Percentiles rank a stretch among this genome's conserved stretches.
Evolutionary conservation across 35 echinoderm and acorn worm species (phyloP).

Genomic region (Stichopus chloronotus): DNA sequence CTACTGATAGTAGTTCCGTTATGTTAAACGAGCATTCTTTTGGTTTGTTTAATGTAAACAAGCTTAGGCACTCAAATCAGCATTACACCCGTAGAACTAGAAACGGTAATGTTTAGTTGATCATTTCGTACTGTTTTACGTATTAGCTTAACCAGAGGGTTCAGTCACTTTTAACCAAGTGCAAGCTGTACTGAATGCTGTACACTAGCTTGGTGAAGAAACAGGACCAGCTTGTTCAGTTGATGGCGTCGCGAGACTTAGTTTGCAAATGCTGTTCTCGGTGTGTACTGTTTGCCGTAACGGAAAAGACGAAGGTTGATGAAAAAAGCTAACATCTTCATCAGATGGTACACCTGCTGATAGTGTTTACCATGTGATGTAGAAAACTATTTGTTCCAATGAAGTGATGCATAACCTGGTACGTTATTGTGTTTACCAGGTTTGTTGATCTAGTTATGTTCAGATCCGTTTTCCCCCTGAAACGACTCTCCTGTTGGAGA

Average conservation of each 20-base stretch:
- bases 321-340: not conserved
- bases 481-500: not conserved
- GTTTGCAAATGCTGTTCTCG: not conserved
- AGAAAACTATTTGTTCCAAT: not conserved
- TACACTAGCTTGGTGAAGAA: not conserved
- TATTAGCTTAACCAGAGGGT: no score
- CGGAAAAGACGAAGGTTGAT: not conserved
- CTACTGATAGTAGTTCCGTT: no score
- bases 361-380: not conserved
- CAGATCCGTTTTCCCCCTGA: not conserved
- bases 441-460: no score
- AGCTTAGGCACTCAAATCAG: no score
- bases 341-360: not conserved
- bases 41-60: no score
- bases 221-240: not conserved
- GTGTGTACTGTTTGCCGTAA: not conserved
- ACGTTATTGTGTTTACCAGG: not conserved
- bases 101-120: no score
- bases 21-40: no score
- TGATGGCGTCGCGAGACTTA: not conserved
- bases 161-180: no score
- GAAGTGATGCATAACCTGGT: not conserved
- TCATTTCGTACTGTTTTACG: no score
- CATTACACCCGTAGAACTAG: no score
- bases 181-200: not conserved